phyloP scores from a whole-genome alignment of 2,888 invertebrate species.

The Stenodera caucasica region DNA sequence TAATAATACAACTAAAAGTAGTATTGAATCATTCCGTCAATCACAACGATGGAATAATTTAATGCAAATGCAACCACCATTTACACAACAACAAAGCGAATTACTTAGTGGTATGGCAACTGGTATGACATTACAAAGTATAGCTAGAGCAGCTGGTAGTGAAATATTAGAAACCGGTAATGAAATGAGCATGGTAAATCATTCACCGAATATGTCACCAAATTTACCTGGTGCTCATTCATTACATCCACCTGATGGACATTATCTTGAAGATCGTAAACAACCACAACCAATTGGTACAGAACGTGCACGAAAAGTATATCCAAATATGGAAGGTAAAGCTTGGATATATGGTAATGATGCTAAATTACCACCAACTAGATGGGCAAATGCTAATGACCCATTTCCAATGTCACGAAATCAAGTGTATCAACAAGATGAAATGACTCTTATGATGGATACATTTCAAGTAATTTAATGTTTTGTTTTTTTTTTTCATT shows the following conservation, averaged over 20 bases:
- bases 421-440: slow-evolving; percentile 50
- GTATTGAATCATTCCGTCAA: slow-evolving; percentile 24
- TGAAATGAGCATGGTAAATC: slow-evolving; percentile 56
- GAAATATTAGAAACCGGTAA: slow-evolving; percentile 54
- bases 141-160: slow-evolving; percentile 48
- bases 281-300: slow-evolving; percentile 73
- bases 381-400: slow-evolving; percentile 33
- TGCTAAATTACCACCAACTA: slow-evolving; percentile 27
- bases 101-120: slow-evolving; percentile 51
- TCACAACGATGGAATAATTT: slow-evolving; percentile 46
- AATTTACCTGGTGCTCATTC: slow-evolving; percentile 43
- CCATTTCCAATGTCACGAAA: slow-evolving; percentile 43
- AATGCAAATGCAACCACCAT: slow-evolving; percentile 48
- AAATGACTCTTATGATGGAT: slow-evolving; percentile 57
- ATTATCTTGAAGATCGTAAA: slow-evolving; percentile 59
- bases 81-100: slow-evolving; percentile 48
- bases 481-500: slow-evolving; percentile 20
- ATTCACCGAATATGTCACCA: slow-evolving; percentile 57
- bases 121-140: slow-evolving; percentile 51
- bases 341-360: slow-evolving; percentile 57
- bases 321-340: slow-evolving; percentile 41
- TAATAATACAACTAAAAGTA: slow-evolving; percentile 10
- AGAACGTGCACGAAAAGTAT: slow-evolving; percentile 73
- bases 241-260: slow-evolving; percentile 30
- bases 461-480: slow-evolving; percentile 54